Evolutionary conservation across 2,113 vertebrate genomes (phyloP), one percentile per base, ranked within the genome.

Genomic region (Poeciliopsis prolifica): DNA sequence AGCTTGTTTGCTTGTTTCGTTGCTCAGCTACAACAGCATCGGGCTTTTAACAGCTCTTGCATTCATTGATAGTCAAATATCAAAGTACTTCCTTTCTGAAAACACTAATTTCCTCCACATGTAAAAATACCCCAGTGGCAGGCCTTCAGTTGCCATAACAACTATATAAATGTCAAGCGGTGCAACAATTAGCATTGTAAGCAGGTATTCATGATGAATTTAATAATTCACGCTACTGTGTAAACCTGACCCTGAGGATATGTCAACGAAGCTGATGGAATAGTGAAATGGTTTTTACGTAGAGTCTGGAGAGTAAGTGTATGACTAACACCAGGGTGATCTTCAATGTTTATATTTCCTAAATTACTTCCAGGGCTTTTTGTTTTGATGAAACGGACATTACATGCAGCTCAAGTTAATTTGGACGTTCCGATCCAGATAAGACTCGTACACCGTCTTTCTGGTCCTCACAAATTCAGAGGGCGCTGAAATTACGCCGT

Each of bases 131-230:
- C 44, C 72, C 58, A 1, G 60, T 68, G 68, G 61, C 29, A 64
- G 66, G 17, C 68, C 68, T 68, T 70, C 44, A n/a, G 87, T 88
- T 85, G 63, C 81, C 82, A 80, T 86, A 84, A 84, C 80, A 77
- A 82, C 79, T 24, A 33, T 84, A 73, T 66, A 62, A 75, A 83
- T 72, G 61, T 84, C 69, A 79, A 76, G 69, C 66, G 65, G 74
- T 80, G 42, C 29, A 65, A 37, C 72, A 78, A 74, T 81, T 83
- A 71, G 78, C 10, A 28, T 31, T 19, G 70, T n/a, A 72, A 69
- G 33, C 65, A 17, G 61, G 65, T 31, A 24, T 31, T 15, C 12
- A 63, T 80, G 42, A 82, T 80, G 61, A 75, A 35, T 78, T 63
- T 30, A 11, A 30, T 70, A 37, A 73, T 79, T 77, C 26, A 58